These are phyloP conservation scores for Tuta absoluta DNA, from an alignment of 2,888 invertebrate species.

Conservation along the genomic window DNA sequence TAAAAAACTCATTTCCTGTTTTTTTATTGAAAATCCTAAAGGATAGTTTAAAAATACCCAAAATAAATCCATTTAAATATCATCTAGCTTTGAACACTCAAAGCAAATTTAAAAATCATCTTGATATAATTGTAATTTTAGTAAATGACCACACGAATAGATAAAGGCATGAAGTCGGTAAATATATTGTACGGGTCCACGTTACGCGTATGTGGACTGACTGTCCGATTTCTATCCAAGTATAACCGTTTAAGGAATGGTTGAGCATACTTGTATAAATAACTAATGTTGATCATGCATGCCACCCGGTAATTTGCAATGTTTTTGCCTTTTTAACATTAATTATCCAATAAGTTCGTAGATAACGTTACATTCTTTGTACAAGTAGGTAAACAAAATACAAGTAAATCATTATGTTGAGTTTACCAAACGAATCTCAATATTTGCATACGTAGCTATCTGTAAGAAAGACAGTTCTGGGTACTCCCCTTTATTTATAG, in stretches of 20 bases:
- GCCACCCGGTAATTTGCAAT: conserved; percentile 47
- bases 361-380: neutral
- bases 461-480: too few species aligned
- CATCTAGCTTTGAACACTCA: too few species aligned
- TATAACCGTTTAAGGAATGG: conserved; percentile 47
- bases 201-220: conserved; percentile 7
- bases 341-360: conserved; percentile 31
- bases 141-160: too few species aligned
- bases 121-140: too few species aligned
- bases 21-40: too few species aligned
- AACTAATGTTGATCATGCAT: conserved; percentile 46
- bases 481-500: too few species aligned
- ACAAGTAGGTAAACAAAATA: neutral
- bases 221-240: conserved; percentile 41
- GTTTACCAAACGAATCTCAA: neutral
- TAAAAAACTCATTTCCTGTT: too few species aligned
- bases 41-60: too few species aligned
- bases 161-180: too few species aligned
- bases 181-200: conserved; percentile 28
- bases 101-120: too few species aligned
- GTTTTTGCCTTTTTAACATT: conserved; percentile 38
- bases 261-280: conserved; percentile 40
- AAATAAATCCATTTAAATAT: too few species aligned
- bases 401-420: neutral
- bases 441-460: too few species aligned